Evolutionary conservation across 2,113 vertebrate species (phyloP).

Genomic region (Xenotilapia longispinis): DNA sequence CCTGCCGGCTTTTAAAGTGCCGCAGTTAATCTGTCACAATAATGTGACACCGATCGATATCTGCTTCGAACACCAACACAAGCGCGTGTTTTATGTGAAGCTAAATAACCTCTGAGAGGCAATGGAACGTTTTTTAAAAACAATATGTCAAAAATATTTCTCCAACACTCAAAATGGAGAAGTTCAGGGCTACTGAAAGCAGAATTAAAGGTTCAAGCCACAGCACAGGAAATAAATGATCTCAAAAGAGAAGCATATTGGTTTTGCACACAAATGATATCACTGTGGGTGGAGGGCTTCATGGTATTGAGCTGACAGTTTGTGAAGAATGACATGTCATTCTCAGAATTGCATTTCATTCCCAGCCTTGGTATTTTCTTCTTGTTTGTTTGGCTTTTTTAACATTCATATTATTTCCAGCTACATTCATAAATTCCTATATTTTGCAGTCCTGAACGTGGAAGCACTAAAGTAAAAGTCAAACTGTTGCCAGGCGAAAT

Average conservation of each 20-base stretch:
- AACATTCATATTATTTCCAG: background rate
- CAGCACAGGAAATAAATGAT: constrained; percentile 70
- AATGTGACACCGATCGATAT: background rate
- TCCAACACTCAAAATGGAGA: constrained; percentile 24
- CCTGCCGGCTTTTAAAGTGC: background rate
- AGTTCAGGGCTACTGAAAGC: constrained; percentile 58
- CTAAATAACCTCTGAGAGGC: background rate
- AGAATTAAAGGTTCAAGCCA: constrained; percentile 60
- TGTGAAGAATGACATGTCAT: background rate
- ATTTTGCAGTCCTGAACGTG: background rate
- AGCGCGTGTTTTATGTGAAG: background rate
- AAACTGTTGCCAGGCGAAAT: background rate
- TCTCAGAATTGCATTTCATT: background rate
- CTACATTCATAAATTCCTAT: background rate
- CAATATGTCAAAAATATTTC: background rate
- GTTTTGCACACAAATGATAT: constrained; percentile 54
- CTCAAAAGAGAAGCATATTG: constrained; percentile 64
- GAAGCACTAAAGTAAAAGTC: background rate
- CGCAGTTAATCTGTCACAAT: background rate
- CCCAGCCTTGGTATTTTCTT: background rate
- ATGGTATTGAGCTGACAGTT: background rate
- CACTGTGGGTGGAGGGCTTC: constrained; percentile 21
- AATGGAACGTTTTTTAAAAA: background rate
- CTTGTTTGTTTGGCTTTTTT: background rate
- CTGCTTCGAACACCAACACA: background rate